Conservation (phyloP, 2,797 vertebrate species). For the Luscinia luscinia region DNA sequence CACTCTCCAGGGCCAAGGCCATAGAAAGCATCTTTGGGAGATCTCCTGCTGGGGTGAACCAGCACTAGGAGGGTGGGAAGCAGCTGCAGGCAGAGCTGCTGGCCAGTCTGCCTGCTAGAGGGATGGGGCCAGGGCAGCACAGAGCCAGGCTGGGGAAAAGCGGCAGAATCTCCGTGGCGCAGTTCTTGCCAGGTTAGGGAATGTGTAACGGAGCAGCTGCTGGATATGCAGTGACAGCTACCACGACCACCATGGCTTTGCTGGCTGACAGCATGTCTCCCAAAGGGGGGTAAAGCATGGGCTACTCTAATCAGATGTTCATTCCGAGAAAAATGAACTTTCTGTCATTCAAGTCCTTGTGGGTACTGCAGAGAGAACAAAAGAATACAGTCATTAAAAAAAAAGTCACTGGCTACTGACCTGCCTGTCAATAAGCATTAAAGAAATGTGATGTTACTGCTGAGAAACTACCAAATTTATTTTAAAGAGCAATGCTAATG, state of each 20-base stretch:
- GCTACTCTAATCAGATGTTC: slow-evolving; percentile 69
- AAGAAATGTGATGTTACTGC: slow-evolving; percentile 13
- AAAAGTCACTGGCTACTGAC: slow-evolving; percentile 46
- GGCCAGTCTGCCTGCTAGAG: slow-evolving; percentile 12
- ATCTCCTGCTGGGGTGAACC: background rate
- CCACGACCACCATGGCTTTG: slow-evolving; percentile 47
- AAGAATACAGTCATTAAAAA: slow-evolving; percentile 49
- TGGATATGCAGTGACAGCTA: slow-evolving; percentile 66
- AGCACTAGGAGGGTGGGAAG: background rate
- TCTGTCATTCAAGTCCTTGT: slow-evolving; percentile 57
- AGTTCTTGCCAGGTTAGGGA: slow-evolving; percentile 59
- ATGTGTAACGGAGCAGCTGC: slow-evolving; percentile 60
- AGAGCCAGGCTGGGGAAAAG: slow-evolving; percentile 17
- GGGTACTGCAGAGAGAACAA: slow-evolving; percentile 55
- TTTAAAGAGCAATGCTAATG: background rate
- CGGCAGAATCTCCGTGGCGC: background rate
- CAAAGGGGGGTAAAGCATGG: slow-evolving; percentile 55
- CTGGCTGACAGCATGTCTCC: slow-evolving; percentile 66
- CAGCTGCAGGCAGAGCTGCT: slow-evolving; percentile 11
- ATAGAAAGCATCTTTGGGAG: background rate
- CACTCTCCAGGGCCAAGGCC: background rate
- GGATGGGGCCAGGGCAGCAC: background rate
- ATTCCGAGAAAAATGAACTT: slow-evolving; percentile 64
- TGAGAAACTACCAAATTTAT: slow-evolving; percentile 3
- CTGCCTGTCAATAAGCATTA: slow-evolving; percentile 49